Percentiles rank a stretch among this genome's conserved stretches.
Conservation (phyloP, 2,113 vertebrate species). For the Stigmatopora nigra region DNA sequence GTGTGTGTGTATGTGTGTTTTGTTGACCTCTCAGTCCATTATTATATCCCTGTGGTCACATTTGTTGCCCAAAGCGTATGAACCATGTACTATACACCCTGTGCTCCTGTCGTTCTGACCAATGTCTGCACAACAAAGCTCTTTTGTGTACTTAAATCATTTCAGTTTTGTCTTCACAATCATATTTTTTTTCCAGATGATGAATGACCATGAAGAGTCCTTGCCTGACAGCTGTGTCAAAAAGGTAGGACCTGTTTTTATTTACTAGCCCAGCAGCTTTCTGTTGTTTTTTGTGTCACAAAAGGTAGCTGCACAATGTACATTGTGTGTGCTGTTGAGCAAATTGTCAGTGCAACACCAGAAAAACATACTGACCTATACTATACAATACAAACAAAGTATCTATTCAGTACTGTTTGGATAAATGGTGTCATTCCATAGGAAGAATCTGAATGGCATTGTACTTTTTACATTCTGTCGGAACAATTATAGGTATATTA, state of each 20-base stretch:
- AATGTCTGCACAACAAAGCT: conserved; percentile 2
- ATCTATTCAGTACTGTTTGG: neutral
- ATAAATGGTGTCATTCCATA: neutral
- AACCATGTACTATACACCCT: conserved; percentile 48
- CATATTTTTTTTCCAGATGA: conserved; percentile 68
- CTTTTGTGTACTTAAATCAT: conserved; percentile 18
- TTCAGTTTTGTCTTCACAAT: conserved; percentile 3
- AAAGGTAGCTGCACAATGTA: neutral
- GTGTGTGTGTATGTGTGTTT: conserved; percentile 40
- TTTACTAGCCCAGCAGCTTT: neutral
- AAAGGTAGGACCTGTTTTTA: conserved; percentile 77
- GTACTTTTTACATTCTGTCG: neutral
- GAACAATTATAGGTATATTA: neutral
- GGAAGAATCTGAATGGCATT: neutral
- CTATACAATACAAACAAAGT: neutral
- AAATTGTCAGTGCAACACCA: neutral
- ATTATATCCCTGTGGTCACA: conserved; percentile 50
- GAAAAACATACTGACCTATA: neutral
- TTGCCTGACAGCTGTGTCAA: conserved; percentile 83
- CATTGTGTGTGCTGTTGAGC: neutral
- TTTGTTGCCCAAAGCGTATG: conserved; percentile 46
- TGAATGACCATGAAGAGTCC: conserved; percentile 78
- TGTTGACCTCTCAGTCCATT: conserved; percentile 55
- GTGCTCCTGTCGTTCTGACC: conserved; percentile 21
- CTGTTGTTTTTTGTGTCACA: neutral